phyloP scores from a whole-genome alignment of 1,140 invertebrate genomes.

The Tenebrio molitor region DNA sequence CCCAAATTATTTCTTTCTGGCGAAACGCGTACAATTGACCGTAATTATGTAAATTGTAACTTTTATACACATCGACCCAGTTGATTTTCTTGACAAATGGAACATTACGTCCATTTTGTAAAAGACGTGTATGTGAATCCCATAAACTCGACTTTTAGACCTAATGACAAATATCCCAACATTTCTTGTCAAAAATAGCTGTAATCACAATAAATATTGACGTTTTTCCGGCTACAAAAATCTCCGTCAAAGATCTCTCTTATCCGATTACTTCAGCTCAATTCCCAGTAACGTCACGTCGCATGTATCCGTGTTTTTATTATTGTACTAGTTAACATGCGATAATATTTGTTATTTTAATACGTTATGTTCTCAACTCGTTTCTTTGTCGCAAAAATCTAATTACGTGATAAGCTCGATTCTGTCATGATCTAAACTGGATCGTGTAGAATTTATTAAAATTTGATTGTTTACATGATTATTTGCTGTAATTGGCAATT shows the following conservation, averaged over 20 bases:
- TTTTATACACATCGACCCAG: too few relatives aligned
- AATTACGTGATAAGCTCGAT: too few relatives aligned
- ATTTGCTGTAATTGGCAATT: conserved; percentile 36
- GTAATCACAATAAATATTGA: conserved; percentile 35
- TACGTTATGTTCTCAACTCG: too few relatives aligned
- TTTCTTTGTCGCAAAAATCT: too few relatives aligned
- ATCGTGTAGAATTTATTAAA: not conserved
- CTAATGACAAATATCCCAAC: not conserved
- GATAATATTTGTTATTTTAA: too few relatives aligned
- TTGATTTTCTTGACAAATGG: not conserved
- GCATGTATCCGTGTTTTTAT: not conserved
- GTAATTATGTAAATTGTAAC: not conserved
- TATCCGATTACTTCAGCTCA: conserved; percentile 26
- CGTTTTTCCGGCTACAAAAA: not conserved
- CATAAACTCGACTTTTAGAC: not conserved
- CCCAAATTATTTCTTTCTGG: too few relatives aligned
- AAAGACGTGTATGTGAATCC: not conserved
- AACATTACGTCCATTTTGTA: not conserved
- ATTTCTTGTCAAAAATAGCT: conserved; percentile 26
- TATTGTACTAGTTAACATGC: too few relatives aligned
- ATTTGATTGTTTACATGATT: conserved; percentile 24
- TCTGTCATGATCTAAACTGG: too few relatives aligned
- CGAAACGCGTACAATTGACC: too few relatives aligned
- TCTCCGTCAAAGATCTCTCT: conserved; percentile 18
- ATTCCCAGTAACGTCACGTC: not conserved